phyloP scores from a whole-genome alignment of 2,797 vertebrate genomes.

The Tadarida brasiliensis region DNA sequence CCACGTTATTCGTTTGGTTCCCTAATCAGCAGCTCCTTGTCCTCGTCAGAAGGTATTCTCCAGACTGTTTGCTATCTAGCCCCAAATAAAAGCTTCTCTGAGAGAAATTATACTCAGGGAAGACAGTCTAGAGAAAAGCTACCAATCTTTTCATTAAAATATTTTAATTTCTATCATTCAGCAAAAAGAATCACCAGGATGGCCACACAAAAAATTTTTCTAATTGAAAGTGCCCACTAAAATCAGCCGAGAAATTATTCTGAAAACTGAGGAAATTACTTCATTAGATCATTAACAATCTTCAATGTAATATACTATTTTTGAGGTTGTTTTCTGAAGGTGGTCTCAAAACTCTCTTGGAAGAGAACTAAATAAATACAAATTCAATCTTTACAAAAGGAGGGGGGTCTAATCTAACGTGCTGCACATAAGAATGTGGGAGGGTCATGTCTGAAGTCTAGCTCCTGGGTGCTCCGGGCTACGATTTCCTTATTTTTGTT shows the following conservation, averaged over 20 bases:
- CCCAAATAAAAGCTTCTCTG: neutral
- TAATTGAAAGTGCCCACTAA: neutral
- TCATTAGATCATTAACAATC: neutral
- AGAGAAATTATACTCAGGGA: neutral
- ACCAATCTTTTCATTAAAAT: neutral
- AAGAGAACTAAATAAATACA: slow-evolving; percentile 13
- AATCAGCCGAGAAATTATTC: neutral
- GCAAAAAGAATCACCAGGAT: neutral
- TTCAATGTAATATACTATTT: neutral
- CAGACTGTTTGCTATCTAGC: neutral
- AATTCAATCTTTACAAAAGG: neutral
- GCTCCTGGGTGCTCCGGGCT: neutral
- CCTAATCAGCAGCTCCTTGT: neutral
- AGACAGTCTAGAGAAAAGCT: neutral
- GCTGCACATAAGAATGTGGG: neutral
- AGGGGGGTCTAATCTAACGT: neutral
- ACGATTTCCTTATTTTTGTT: neutral
- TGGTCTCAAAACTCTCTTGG: neutral
- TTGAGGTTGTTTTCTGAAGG: slow-evolving; percentile 3
- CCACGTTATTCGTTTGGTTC: neutral
- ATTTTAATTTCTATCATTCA: neutral
- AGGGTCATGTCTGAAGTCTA: neutral
- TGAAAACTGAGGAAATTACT: neutral
- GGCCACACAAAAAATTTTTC: neutral
- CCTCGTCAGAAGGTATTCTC: neutral